Percentiles rank a stretch among this genome's conserved stretches.
phyloP scores from a whole-genome alignment of 2,113 vertebrate genomes.

The Macrotis lagotis region DNA sequence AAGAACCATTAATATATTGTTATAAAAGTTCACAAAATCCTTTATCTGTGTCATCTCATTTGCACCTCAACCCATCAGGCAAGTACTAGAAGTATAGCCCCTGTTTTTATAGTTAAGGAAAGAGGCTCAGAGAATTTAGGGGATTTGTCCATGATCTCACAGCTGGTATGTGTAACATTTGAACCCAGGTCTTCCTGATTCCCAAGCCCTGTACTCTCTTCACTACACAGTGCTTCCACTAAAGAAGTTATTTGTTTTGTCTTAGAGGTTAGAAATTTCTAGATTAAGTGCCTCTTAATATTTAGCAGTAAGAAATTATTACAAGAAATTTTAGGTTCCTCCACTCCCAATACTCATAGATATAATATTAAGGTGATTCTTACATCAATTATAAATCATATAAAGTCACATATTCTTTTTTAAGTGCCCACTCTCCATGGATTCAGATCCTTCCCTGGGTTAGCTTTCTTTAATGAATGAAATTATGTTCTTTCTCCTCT shows the following conservation, averaged over 20 bases:
- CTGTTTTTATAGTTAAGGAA: too few species aligned
- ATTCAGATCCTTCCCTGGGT: neutral
- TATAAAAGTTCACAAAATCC: too few species aligned
- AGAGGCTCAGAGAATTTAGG: too few species aligned
- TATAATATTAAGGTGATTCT: neutral
- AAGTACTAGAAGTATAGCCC: too few species aligned
- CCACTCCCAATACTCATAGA: neutral
- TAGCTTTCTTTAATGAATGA: conserved; percentile 13
- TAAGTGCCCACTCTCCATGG: neutral
- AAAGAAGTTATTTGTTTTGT: conserved; percentile 11
- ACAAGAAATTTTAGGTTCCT: neutral
- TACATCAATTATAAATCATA: conserved; percentile 2
- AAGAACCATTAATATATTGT: too few species aligned
- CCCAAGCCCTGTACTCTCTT: too few species aligned
- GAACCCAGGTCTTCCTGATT: too few species aligned
- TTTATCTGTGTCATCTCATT: too few species aligned
- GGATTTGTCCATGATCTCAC: too few species aligned
- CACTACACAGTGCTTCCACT: neutral
- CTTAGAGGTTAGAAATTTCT: conserved; percentile 36
- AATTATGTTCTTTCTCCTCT: neutral
- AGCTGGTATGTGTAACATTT: too few species aligned
- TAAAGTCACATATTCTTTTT: neutral
- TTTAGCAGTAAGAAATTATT: too few species aligned
- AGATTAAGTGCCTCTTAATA: neutral
- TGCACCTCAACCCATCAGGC: too few species aligned